Base-by-base conservation (phyloP, 1,140 invertebrate species). In the Antheraea pernyi region DNA sequence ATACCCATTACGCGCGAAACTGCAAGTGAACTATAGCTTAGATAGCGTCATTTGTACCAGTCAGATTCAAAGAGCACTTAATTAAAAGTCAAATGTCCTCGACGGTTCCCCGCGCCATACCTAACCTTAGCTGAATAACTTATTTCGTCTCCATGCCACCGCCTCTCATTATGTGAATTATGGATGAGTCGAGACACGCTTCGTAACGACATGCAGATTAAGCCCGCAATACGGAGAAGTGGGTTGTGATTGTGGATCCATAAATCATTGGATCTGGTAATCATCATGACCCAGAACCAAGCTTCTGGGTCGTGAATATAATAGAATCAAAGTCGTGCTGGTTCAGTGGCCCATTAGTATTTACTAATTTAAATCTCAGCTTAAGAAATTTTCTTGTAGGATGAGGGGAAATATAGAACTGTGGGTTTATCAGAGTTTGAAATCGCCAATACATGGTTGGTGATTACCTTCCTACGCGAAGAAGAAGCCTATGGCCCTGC, bases 131-230 rank as follows among this genome's bases (percentile, higher is more conserved):
- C 19, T 72, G 71, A 72, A 72, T 73, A 70, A 70, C 18, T 70
- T 72, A 72, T 70, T 74, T 77, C 59, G 75, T 65, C 72, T 76
- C 72, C 30, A 72, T 48, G 65, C 59, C 53, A 67, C 72, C 72
- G 75, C 74, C 73, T 53, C 87, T 88, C 82, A 89, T 89, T 89
- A 87, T 76, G 78, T 89, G 84, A 86, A 88, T 89, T 86, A 89
- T 89, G 83, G 82, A 89, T 86, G 86, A 86, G 84, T 74, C 74
- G 79, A 81, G 82, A 79, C 84, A 71, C 74, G 78, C 75, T 75
- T 78, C 74, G 75, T 83, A 86, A 86, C 83, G 82, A 85, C 82
- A 87, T 84, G 80, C 83, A 88, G 84, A 89, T 86, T 89, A 85
- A 80, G 80, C 76, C 78, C 71, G 69, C 73, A 81, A 77, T 77